Evolutionary conservation across 1,140 invertebrate species (phyloP).

Genomic region (Drosophila fuyamai): DNA sequence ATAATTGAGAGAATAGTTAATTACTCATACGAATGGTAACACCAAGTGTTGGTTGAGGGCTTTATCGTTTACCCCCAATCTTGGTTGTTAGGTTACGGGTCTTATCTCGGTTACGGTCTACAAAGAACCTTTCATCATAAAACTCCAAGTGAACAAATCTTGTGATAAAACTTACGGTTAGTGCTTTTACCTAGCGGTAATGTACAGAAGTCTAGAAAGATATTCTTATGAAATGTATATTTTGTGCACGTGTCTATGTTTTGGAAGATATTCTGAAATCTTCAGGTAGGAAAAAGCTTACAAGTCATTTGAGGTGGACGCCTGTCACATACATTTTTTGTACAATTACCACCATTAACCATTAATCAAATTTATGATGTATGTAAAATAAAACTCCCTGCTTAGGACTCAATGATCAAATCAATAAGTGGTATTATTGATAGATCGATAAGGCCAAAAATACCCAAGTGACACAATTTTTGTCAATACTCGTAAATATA

Average conservation of each 20-base stretch:
- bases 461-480: no score
- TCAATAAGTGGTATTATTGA: no score
- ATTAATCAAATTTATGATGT: no score
- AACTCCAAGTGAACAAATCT: neutral
- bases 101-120: conserved; percentile 9
- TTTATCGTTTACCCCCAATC: conserved; percentile 14
- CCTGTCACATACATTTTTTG: neutral
- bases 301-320: neutral
- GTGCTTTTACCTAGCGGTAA: neutral
- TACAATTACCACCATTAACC: no score
- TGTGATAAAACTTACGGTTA: conserved; percentile 13
- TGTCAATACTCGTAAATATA: no score
- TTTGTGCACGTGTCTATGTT: conserved; percentile 2
- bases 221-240: conserved; percentile 13
- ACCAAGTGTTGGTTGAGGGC: neutral
- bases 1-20: no score
- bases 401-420: no score
- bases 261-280: neutral
- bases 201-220: conserved; percentile 8
- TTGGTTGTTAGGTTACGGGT: neutral
- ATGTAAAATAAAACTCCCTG: no score
- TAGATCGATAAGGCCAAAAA: no score
- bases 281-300: neutral
- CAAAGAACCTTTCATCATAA: conserved; percentile 6
- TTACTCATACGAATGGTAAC: conserved; percentile 25